phyloP scores from a whole-genome alignment of 2,113 vertebrate species.

The Peromyscus polionotus region DNA sequence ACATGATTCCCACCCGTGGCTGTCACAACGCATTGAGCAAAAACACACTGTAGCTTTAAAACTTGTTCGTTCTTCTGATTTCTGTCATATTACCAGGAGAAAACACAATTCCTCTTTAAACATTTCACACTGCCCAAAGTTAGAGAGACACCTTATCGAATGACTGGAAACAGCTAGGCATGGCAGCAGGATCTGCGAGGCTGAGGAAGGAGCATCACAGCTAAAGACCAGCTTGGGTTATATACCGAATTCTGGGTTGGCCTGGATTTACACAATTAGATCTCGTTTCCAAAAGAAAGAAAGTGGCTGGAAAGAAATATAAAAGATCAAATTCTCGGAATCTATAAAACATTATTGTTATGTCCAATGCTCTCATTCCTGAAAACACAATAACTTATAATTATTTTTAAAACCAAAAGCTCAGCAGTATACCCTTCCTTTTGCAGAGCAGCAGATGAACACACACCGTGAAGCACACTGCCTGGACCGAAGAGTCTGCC shows the following conservation, averaged over 20 bases:
- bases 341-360: neutral
- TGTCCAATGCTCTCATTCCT: neutral
- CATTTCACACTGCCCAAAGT: neutral
- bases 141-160: neutral
- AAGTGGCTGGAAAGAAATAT: neutral
- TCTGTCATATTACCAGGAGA: neutral
- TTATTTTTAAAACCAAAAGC: neutral
- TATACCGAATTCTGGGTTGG: neutral
- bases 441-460: neutral
- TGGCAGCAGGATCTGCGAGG: neutral
- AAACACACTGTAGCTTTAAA: neutral
- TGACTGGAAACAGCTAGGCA: neutral
- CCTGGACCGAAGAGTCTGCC: neutral
- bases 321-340: neutral
- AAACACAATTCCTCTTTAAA: neutral
- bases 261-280: neutral
- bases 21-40: neutral
- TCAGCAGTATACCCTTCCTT: neutral
- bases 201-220: neutral
- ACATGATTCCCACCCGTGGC: neutral
- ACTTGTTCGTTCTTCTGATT: neutral
- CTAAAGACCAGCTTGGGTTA: neutral
- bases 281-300: neutral
- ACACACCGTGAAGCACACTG: neutral
- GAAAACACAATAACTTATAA: neutral